Evolutionary conservation across 2,888 invertebrate genomes (phyloP).

Genomic region (Pardosa pseudoannulata): DNA sequence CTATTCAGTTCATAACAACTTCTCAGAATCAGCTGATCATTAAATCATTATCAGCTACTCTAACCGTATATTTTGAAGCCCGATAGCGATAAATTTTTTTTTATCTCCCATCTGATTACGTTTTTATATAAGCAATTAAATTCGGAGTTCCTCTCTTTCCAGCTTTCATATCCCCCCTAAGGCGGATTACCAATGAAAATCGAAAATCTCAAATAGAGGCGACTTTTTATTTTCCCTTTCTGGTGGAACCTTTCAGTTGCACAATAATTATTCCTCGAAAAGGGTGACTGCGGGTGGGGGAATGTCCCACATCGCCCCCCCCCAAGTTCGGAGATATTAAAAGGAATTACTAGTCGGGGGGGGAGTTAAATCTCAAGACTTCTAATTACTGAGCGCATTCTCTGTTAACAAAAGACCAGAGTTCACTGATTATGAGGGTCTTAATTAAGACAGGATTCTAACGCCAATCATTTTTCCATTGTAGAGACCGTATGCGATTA

Average conservation of each 20-base stretch:
- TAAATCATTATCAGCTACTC: background rate
- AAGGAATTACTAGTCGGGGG: background rate
- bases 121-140: constrained; percentile 16
- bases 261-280: constrained; percentile 3
- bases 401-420: constrained; percentile 15
- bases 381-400: constrained; percentile 12
- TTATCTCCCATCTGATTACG: background rate
- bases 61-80: background rate
- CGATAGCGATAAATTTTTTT: background rate
- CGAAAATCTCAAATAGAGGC: background rate
- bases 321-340: background rate
- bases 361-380: background rate
- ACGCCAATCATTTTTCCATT: constrained; percentile 4
- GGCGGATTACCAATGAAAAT: background rate
- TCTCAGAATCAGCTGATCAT: background rate
- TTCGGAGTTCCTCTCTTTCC: background rate
- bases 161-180: background rate
- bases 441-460: constrained; percentile 17
- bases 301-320: background rate
- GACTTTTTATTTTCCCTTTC: background rate
- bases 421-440: constrained; percentile 11
- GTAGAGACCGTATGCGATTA: background rate
- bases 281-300: background rate
- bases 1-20: background rate
- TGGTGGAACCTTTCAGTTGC: background rate